Percentiles rank a stretch among this genome's conserved stretches.
Conservation (phyloP, 1,140 invertebrate genomes). For the Procambarus clarkii region DNA sequence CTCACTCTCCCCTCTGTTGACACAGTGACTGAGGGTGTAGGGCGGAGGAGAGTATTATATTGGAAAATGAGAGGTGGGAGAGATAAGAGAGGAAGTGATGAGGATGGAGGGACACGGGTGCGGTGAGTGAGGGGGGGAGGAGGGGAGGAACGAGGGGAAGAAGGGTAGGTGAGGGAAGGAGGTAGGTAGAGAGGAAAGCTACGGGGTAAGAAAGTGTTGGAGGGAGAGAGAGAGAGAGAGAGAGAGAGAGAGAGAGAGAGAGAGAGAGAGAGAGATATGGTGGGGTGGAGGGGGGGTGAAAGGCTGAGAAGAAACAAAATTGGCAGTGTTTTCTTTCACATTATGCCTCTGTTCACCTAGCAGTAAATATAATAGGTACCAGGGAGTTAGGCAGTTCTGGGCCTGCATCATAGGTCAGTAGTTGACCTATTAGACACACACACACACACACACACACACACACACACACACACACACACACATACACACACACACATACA, state of each 20-base stretch:
- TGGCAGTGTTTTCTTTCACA: too few species aligned
- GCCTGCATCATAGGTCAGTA: too few species aligned
- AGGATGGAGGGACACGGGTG: neutral
- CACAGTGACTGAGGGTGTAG: neutral
- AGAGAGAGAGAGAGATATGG: neutral
- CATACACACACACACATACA: slow-evolving; percentile 12
- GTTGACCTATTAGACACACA: too few species aligned
- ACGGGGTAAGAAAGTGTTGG: neutral
- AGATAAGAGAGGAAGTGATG: neutral
- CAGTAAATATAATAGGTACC: too few species aligned
- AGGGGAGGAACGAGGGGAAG: neutral
- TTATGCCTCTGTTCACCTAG: too few species aligned
- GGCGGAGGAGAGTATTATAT: neutral
- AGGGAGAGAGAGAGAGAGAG: neutral
- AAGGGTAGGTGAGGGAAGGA: neutral
- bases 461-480: slow-evolving; percentile 9
- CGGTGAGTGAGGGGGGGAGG: neutral
- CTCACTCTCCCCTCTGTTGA: slow-evolving; percentile 12
- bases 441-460: neutral
- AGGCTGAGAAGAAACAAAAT: too few species aligned
- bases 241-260: slow-evolving; percentile 21
- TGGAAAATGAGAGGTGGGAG: neutral
- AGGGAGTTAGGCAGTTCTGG: too few species aligned
- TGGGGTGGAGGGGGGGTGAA: neutral
- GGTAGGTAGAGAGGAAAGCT: neutral